Base-by-base conservation (phyloP, 2,888 invertebrate genomes). In the Eupithecia pulchellata region DNA sequence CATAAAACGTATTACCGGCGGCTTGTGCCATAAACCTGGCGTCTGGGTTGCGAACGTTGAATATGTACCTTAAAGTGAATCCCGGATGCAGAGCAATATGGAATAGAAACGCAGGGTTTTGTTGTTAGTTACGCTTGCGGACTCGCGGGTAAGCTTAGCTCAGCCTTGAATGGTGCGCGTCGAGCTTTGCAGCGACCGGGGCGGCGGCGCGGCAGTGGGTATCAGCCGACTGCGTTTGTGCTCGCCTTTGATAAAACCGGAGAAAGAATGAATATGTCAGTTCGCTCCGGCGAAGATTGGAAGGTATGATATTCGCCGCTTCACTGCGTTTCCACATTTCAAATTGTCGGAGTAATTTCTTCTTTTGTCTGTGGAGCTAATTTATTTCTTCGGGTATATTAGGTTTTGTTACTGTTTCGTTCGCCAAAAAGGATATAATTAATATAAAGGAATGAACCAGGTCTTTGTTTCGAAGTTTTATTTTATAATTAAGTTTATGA, bases 1-100 rank as follows among this genome's bases (percentile, higher is more conserved):
- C 90, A 92, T 91, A 91, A 91, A 92, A 92, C 83, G 90, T 88
- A 91, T 92, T 91, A 91, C 89, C 81, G 64, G 80, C 82, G 79
- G 82, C 81, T 82, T 79, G 81, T 75, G 82, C 81, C 81, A 84
- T 86, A 86, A 85, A 85, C 85, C 84, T 80, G 76, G 76, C 74
- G 83, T 84, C 86, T 86, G 85, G 84, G 79, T 81, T 81, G 86
- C 81, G 82, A 86, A 87, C 84, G 82, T 84, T 80, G 89, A 89
- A 90, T 91, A 89, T 86, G 88, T 87, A n/a, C n/a, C n/a, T n/a
- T 88, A 84, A 84, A 81, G 82, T 79, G 83, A 84, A 89, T 88
- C 86, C 84, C 79, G 81, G 79, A 81, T 84, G 85, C 82, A 81
- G 79, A 88, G 86, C 89, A 89, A 85, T 89, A 87, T 82, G 84